Evolutionary conservation across 2,888 invertebrate species (phyloP).

Genomic region (Eutolmus rufibarbis): DNA sequence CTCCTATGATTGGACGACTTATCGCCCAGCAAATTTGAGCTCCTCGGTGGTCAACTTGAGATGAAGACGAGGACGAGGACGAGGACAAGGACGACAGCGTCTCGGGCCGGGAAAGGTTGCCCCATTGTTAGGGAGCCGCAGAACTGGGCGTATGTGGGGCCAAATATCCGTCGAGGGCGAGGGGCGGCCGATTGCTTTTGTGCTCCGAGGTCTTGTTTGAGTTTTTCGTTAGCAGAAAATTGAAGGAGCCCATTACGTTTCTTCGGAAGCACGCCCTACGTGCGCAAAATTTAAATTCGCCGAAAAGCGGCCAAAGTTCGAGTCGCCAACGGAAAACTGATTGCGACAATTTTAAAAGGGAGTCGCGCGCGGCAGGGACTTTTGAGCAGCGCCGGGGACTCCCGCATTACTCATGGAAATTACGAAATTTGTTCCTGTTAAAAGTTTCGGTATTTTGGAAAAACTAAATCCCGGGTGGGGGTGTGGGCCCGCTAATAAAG

Average conservation of each 20-base stretch:
- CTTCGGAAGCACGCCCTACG: background rate
- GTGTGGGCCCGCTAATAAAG: background rate
- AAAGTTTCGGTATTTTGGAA: background rate
- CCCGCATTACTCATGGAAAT: conserved; percentile 26
- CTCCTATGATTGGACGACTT: background rate
- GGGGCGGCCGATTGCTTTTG: background rate
- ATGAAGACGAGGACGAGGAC: background rate
- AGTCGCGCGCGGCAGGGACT: background rate
- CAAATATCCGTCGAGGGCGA: background rate
- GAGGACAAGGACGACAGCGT: background rate
- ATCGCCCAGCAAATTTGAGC: background rate
- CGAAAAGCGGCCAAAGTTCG: background rate
- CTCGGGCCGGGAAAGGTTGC: background rate
- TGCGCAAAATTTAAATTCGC: conserved; percentile 25
- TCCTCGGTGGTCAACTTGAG: background rate
- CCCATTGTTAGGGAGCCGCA: background rate
- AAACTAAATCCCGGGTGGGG: background rate
- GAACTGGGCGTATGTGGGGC: conserved; percentile 4
- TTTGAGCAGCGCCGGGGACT: background rate
- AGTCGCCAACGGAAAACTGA: conserved; percentile 25
- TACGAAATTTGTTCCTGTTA: conserved; percentile 19
- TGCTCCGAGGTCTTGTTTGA: conserved; percentile 16
- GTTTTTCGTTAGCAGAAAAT: conserved; percentile 37
- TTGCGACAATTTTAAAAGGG: conserved; percentile 20
- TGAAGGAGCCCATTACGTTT: conserved; percentile 30